phyloP scores from a whole-genome alignment of 2,113 vertebrate species.

The Rhadina sibilatrix region DNA sequence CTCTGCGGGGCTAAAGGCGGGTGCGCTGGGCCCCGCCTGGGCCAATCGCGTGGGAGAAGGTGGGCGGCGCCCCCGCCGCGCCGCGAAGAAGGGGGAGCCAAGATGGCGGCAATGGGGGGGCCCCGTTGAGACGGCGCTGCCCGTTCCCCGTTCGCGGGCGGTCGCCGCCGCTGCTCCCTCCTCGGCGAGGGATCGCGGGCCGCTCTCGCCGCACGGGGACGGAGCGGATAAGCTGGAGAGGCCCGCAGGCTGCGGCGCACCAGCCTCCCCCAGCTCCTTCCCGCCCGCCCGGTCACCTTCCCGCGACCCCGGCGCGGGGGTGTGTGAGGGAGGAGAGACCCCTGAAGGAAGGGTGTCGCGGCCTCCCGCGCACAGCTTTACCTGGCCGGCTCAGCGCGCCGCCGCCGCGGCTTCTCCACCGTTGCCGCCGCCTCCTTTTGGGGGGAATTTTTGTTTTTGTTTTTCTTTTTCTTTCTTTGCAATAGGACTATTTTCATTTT shows the following conservation, averaged over 20 bases:
- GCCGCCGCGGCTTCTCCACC: constrained; percentile 24
- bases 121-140: background rate
- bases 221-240: background rate
- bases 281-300: constrained; percentile 35
- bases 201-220: background rate
- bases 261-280: background rate
- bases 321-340: constrained; percentile 10
- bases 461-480: background rate
- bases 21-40: background rate
- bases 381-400: constrained; percentile 30
- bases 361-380: constrained; percentile 16
- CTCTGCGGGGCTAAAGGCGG: accelerated
- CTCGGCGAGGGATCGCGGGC: background rate
- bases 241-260: background rate
- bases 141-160: background rate
- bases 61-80: constrained; percentile 1
- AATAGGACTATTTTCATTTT: no score
- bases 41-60: constrained; percentile 58
- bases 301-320: constrained; percentile 2
- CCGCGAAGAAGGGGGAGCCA: constrained; percentile 43
- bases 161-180: background rate
- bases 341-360: constrained; percentile 3
- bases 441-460: background rate
- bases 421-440: background rate
- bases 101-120: constrained; percentile 74